Base-by-base conservation (phyloP, 1,140 invertebrate species). In the Papilio helenus region DNA sequence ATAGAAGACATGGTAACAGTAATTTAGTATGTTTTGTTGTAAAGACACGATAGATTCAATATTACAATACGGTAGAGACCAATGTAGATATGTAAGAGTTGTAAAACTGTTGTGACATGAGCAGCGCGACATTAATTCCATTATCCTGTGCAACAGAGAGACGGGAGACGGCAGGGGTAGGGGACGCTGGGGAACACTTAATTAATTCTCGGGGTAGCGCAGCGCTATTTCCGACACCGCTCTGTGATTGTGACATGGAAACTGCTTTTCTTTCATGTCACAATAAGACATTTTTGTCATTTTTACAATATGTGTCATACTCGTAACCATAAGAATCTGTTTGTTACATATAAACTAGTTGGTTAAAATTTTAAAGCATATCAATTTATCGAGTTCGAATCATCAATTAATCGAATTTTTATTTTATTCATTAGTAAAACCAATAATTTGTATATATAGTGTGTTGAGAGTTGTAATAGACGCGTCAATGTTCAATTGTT, bases 201-300 rank as follows among this genome's bases (percentile, higher is more conserved):
- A 68, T 68, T 26, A 68, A 68, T 68, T 68, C 61, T 16, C 26
- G 12, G 58, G 58, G 14, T 61, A 61, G 58, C 61, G 23, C 61
- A 3, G 61, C 61, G 61, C 61, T 68, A 34, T 68, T 68, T 68
- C 61, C 61, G 61, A 68, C 61, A 68, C 14, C 61, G 61, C 58
- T 68, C 26, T 16, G 61, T 34, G 26, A 29, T 68, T 68, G 61
- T 68, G 23, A 65, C 58, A 29, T 29, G 58, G 58, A 68, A 68
- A 68, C 61, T 68, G 61, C 18, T 34, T 68, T 68, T 29, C 26
- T 68, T 68, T 68, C 14, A 68, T 68, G 16, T 68, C 14, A 29
- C 61, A 68, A 34, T 68, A 26, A 68, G 26, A 34, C n/a, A 5
- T 68, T 68, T 3, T 29, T 26, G 26, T 34, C 29, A 68, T 68